These are phyloP conservation scores for Aplysia californica DNA, from an alignment of 1,140 invertebrate species.

Conservation along the genomic window DNA sequence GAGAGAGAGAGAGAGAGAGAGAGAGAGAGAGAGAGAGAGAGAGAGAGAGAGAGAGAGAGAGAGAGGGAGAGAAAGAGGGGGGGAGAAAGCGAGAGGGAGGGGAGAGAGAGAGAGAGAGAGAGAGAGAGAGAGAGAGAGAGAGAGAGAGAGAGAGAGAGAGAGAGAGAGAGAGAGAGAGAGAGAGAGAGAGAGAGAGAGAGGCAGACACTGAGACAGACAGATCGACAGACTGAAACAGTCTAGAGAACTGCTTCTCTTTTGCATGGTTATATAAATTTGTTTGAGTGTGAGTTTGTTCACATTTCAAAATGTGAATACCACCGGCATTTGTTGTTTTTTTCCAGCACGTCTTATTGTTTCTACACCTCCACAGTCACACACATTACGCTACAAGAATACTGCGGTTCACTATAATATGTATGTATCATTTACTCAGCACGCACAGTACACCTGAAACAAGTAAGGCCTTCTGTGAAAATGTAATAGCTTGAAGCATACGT, in stretches of 20 bases:
- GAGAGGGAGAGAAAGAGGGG: neutral
- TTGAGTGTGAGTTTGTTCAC: neutral
- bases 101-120: neutral
- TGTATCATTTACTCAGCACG: no score
- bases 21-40: neutral
- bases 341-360: neutral
- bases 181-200: no score
- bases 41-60: neutral
- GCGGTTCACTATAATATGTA: no score
- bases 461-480: no score
- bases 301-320: neutral
- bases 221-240: neutral
- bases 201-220: neutral
- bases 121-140: neutral
- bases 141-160: conserved; percentile 2
- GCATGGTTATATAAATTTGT: neutral
- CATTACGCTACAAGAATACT: no score
- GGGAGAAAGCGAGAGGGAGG: no score
- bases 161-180: conserved; percentile 8
- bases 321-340: neutral
- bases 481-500: no score
- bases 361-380: neutral
- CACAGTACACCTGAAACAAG: no score
- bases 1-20: conserved; percentile 4
- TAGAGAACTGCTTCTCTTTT: neutral